phyloP scores from a whole-genome alignment of 2,113 vertebrate species.

The Planiliza haematocheilus region DNA sequence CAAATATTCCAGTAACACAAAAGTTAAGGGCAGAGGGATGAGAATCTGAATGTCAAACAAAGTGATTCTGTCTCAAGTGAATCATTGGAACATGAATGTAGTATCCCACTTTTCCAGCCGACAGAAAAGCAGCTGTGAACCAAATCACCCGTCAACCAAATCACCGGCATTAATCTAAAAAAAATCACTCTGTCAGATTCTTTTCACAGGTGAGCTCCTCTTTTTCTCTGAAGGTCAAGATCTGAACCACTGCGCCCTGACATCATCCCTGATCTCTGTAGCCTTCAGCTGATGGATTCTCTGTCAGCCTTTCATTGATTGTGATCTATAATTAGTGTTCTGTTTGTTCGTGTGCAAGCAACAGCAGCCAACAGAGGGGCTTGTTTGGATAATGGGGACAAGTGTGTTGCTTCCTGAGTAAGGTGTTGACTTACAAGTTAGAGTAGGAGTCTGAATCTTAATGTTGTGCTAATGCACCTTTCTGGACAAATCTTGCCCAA shows the following conservation, averaged over 20 bases:
- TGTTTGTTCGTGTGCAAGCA: slow-evolving; percentile 25
- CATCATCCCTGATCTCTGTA: not conserved
- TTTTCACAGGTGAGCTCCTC: not conserved
- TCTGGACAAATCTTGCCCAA: too few species aligned
- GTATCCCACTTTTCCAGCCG: not conserved
- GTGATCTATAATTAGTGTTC: slow-evolving; percentile 34
- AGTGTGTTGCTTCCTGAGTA: slow-evolving; percentile 1
- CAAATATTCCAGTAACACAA: not conserved
- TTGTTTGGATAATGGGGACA: slow-evolving; percentile 38
- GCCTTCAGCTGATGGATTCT: slow-evolving; percentile 15
- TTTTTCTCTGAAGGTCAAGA: slow-evolving; percentile 6
- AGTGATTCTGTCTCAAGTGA: slow-evolving; percentile 9
- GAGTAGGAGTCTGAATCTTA: slow-evolving; percentile 7
- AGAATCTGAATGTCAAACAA: not conserved
- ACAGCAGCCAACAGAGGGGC: slow-evolving; percentile 6
- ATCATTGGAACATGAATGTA: not conserved
- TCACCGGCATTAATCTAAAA: not conserved
- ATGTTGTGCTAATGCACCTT: not conserved
- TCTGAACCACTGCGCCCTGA: not conserved
- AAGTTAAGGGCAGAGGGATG: not conserved
- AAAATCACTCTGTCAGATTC: not conserved
- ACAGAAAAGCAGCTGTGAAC: slow-evolving; percentile 1
- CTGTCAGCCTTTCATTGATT: slow-evolving; percentile 22
- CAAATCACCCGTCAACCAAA: not conserved
- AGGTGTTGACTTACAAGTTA: not conserved